Conservation (phyloP, 2,888 invertebrate genomes). For the Plebejus anna region DNA sequence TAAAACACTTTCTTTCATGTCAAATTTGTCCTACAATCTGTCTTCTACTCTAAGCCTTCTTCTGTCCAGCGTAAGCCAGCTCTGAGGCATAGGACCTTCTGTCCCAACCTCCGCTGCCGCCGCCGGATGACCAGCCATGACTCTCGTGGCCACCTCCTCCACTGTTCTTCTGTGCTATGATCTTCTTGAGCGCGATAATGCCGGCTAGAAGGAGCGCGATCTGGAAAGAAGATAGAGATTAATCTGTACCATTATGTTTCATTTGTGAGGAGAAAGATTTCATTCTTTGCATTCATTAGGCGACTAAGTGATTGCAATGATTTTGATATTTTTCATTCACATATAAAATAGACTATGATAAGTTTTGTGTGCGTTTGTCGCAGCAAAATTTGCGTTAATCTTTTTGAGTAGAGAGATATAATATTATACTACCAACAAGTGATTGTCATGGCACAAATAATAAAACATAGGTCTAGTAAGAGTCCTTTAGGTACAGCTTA, state of each 20-base stretch:
- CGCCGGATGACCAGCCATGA: slow-evolving; percentile 76
- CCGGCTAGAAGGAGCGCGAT: slow-evolving; percentile 90
- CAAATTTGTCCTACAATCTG: slow-evolving; percentile 3
- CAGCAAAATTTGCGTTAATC: too few relatives aligned
- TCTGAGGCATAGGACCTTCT: slow-evolving; percentile 81
- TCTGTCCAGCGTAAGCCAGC: slow-evolving; percentile 86
- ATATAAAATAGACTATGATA: too few relatives aligned
- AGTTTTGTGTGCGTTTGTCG: too few relatives aligned
- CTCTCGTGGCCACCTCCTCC: slow-evolving; percentile 74
- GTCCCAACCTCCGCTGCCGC: slow-evolving; percentile 82
- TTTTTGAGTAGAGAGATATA: too few relatives aligned
- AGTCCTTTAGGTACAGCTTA: neutral
- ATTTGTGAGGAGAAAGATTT: too few relatives aligned
- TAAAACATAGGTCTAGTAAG: neutral
- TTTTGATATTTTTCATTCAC: too few relatives aligned
- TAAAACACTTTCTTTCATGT: neutral
- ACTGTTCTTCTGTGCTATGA: slow-evolving; percentile 84
- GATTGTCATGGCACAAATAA: neutral
- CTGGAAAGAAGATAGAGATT: slow-evolving; percentile 69
- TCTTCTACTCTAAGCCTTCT: slow-evolving; percentile 46
- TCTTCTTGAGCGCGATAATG: slow-evolving; percentile 90
- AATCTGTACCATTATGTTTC: neutral
- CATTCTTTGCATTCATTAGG: too few relatives aligned
- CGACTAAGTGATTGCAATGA: too few relatives aligned
- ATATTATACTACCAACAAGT: neutral